Evolutionary conservation across 1,140 invertebrate genomes (phyloP), one percentile per base, ranked within the genome.

Genomic region (Papilio machaon): DNA sequence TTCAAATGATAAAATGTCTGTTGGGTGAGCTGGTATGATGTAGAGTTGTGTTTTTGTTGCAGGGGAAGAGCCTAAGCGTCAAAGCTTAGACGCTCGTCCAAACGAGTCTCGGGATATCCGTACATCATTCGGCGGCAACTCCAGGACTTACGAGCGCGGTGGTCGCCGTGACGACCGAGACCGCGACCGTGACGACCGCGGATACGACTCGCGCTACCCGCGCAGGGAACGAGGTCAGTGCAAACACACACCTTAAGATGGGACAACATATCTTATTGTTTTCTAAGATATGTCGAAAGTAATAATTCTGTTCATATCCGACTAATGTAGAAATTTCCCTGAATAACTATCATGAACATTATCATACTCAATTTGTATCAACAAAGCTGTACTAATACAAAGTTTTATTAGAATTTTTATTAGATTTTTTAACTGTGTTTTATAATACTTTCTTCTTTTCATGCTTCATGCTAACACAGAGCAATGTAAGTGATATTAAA

Each of bases 111-210:
- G 95, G 83, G 95, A 95, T 83, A 93, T 90, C 85, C 95, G 90
- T 87, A 95, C 95, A 92, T 94, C 95, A 94, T 95, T 91, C 85
- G 92, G 92, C 90, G 90, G 93, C 89, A 95, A 93, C 84, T 90
- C 93, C 90, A 94, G 95, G 80, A 95, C 89, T 80, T 92, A 91
- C 91, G 93, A 94, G 90, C 93, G 93, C 90, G 92, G 92, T 90
- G 95, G 95, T 84, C 94, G 94, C 89, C 94, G 94, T 89, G 95
- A 96, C 86, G 95, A 96, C 85, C 95, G 95, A 88, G 95, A 94
- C 82, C 89, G 89, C 85, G 92, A 94, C 88, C 92, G 95, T 90
- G 95, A 94, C 86, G 93, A 93, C 90, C 91, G 94, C 89, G 91
- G 91, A 86, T 91, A 95, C 89, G 93, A 93, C 81, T 91, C 92